Evolutionary conservation across 37 sponge, comb jelly and placozoan species (phyloP), one percentile per base, ranked within the genome.

Genomic region (Cladorhizidae sp.): DNA sequence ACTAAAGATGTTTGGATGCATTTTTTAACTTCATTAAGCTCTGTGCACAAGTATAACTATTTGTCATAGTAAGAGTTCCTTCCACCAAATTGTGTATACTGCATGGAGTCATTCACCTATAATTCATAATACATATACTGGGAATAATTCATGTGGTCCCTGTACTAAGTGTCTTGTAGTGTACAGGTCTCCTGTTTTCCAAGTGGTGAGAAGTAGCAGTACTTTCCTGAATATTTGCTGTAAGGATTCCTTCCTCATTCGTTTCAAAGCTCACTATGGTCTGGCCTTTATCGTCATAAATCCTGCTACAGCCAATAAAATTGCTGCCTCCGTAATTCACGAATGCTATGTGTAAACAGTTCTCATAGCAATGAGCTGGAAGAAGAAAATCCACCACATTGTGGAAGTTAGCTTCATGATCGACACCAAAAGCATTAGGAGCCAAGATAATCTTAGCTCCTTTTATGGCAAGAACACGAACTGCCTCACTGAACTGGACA

Each of bases 401-500:
- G 3, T 0, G 11, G 0, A 31, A 9, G 11, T 63, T 23, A 28
- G 52, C 54, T n/a, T n/a, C n/a, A n/a, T n/a, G n/a, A 25, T 23
- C 64, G 33, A 50, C 11, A 31, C 25, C 22, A 37, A 57, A 31
- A 18, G 89, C 89, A 45, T 80, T 84, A 1, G 84, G 80, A 0
- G 73, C 80, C 8, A 57, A 49, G 20, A 89, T 63, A 1, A 89
- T 29, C 1, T 90, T 36, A 21, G 82, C 85, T n/a, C 81, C 85
- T 57, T 32, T 75, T 20, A 81, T 64, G 3, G 78, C 82, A 0
- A 90, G 62, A 3, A 64, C 11, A 31, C 81, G 49, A 1, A 90
- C 85, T 22, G 71, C 1, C 58, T 89, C 89, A 28, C 84, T 75
- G 54, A 83, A 89, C 61, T 89, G 73, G 5, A 79, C 74, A 58